Conservation (phyloP, 1,140 invertebrate genomes). For the Pteromalus puparum region DNA sequence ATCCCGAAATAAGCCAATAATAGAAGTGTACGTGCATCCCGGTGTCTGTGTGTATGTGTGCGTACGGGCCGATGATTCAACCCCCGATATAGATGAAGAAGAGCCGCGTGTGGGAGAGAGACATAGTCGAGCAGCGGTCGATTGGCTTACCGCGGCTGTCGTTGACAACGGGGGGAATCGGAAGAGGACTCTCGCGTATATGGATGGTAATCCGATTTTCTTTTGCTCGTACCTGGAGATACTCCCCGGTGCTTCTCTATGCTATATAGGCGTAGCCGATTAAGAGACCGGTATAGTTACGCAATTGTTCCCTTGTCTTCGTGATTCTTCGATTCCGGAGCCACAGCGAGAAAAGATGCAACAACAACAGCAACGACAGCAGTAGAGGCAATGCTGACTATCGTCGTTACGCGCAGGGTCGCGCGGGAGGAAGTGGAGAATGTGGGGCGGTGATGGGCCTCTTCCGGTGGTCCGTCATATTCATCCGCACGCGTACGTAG, state of each 20-base stretch:
- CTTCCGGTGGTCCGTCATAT: slow-evolving; percentile 64
- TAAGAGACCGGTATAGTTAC: too few species aligned
- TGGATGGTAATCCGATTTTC: background rate
- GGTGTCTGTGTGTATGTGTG: background rate
- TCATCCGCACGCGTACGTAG: background rate
- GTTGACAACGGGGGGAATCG: background rate
- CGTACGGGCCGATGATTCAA: background rate
- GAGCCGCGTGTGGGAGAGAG: too few species aligned
- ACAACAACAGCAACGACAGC: too few species aligned
- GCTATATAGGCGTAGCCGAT: too few species aligned
- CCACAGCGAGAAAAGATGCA: too few species aligned
- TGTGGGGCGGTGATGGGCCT: slow-evolving; percentile 68
- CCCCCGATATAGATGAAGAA: background rate
- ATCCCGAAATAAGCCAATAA: slow-evolving; percentile 13
- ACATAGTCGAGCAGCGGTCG: background rate
- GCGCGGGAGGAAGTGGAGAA: slow-evolving; percentile 58
- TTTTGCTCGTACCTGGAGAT: background rate
- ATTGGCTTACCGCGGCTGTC: background rate
- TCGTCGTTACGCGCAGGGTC: background rate
- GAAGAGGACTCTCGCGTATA: background rate
- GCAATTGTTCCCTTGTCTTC: too few species aligned
- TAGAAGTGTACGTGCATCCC: background rate
- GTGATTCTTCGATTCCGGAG: too few species aligned
- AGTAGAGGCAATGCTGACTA: too few species aligned
- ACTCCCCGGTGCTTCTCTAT: too few species aligned